These are phyloP conservation scores for Parazoanthus darwini DNA, from an alignment of 92 coral and sea anemone species.

Conservation along the genomic window DNA sequence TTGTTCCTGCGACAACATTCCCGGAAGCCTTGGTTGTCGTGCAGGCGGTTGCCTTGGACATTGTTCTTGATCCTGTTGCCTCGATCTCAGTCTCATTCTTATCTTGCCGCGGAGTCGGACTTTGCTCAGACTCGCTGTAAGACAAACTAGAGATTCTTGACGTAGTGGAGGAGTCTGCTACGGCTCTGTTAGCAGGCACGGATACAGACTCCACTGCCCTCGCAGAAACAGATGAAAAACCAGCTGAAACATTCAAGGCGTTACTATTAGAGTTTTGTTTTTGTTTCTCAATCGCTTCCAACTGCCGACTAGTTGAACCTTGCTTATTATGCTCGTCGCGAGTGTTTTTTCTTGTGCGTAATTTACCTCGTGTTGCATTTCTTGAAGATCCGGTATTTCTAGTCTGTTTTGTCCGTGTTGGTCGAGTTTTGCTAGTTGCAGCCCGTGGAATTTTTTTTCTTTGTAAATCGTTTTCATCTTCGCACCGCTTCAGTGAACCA, in stretches of 20 bases:
- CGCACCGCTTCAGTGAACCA: not conserved
- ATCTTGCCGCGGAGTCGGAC: not conserved
- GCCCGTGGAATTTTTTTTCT: not conserved
- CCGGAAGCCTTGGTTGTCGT: not conserved
- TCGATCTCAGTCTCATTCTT: not conserved
- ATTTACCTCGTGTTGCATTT: conserved; percentile 7
- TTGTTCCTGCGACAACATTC: not conserved
- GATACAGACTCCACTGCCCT: not conserved
- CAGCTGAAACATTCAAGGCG: not conserved
- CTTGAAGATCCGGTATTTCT: not conserved
- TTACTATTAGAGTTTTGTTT: not conserved
- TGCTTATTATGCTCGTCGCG: not conserved
- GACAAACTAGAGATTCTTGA: not conserved
- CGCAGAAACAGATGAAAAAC: not conserved
- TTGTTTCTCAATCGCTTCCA: not conserved
- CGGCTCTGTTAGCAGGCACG: not conserved
- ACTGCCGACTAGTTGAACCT: not conserved
- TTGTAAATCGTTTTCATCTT: not conserved
- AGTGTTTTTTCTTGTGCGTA: not conserved
- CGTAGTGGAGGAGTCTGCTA: not conserved
- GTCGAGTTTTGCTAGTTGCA: not conserved
- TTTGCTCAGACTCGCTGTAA: not conserved
- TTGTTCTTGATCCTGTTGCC: not conserved
- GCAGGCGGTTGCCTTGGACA: not conserved
- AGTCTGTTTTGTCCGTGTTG: not conserved